phyloP scores from a whole-genome alignment of 2,888 invertebrate genomes.

The Agrilus cyanescens region DNA sequence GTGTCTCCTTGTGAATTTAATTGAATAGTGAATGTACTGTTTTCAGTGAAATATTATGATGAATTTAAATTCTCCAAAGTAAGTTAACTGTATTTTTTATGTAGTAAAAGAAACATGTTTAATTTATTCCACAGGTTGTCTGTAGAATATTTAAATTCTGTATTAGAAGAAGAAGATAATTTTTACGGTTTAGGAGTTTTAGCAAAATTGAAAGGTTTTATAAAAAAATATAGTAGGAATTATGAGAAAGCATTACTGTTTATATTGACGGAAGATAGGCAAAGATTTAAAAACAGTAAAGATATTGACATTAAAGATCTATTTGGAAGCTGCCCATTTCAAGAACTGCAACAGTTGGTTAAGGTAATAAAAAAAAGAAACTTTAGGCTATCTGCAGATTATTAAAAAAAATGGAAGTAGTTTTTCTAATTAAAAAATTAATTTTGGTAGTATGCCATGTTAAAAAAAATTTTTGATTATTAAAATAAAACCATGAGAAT shows the following conservation, averaged over 20 bases:
- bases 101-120: no score
- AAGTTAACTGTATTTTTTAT: no score
- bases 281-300: constrained; percentile 15
- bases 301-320: constrained; percentile 15
- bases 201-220: constrained; percentile 9
- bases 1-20: no score
- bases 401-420: no score
- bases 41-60: no score
- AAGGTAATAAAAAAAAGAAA: constrained; percentile 10
- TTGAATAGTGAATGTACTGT: no score
- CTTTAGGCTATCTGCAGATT: no score
- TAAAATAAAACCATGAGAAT: no score
- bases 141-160: constrained; percentile 13
- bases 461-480: no score
- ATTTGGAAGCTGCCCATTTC: constrained; percentile 17
- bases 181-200: constrained; percentile 15
- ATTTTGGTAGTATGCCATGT: no score
- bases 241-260: constrained; percentile 13
- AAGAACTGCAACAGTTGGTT: constrained; percentile 9
- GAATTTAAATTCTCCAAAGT: no score
- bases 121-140: neutral
- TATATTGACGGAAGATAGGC: constrained; percentile 16
- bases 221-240: constrained; percentile 11
- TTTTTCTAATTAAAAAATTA: no score
- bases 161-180: constrained; percentile 14